Evolutionary conservation across 2,888 invertebrate genomes (phyloP).

Genomic region (Pachymerium ferrugineum): DNA sequence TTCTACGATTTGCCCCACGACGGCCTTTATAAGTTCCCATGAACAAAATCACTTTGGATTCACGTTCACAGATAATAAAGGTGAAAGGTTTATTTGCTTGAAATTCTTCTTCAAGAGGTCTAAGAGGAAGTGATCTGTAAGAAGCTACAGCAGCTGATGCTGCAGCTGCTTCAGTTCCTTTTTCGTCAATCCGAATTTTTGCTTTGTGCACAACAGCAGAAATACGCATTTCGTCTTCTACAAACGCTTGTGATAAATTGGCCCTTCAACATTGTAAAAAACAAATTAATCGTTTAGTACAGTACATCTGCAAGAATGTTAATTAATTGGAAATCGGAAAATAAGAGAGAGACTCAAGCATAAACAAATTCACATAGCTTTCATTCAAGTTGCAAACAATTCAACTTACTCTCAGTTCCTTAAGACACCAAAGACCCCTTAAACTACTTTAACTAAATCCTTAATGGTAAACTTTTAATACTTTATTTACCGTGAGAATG

Average conservation of each 20-base stretch:
- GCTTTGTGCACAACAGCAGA: not conserved
- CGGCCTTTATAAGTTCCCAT: not conserved
- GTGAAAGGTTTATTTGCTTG: not conserved
- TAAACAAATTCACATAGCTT: too few species aligned
- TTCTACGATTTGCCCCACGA: not conserved
- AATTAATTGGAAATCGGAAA: not conserved
- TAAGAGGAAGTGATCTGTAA: not conserved
- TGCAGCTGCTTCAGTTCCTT: not conserved
- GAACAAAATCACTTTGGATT: not conserved
- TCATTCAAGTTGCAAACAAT: too few species aligned
- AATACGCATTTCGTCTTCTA: not conserved
- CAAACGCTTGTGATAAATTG: not conserved
- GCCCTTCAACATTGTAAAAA: not conserved
- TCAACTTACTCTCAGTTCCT: too few species aligned
- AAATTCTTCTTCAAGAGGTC: not conserved
- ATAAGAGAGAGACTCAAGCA: too few species aligned
- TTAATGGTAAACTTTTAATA: too few species aligned
- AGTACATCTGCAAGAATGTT: not conserved
- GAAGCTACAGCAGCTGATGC: not conserved
- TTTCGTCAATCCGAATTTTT: not conserved
- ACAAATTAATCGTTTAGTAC: not conserved
- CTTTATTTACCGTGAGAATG: too few species aligned
- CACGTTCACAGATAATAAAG: not conserved
- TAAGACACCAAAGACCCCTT: too few species aligned
- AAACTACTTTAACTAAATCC: too few species aligned